Evolutionary conservation across 2,797 vertebrate species (phyloP).

Genomic region (Sebastes kiyomatsui): DNA sequence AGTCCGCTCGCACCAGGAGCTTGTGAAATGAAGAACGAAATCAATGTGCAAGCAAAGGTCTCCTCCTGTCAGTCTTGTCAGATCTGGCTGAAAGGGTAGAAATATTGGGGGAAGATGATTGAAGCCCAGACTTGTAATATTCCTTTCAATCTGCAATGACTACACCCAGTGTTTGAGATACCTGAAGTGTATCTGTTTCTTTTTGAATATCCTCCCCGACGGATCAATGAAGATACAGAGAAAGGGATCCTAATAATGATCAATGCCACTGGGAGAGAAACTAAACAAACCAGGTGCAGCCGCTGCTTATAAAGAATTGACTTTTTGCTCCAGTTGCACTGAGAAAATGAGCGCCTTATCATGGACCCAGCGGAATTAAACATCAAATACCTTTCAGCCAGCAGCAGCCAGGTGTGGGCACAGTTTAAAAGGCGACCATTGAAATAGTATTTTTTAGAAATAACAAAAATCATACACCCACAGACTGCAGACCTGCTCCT

Average conservation of each 20-base stretch:
- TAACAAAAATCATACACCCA: background rate
- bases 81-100: conserved; percentile 37
- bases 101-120: conserved; percentile 1
- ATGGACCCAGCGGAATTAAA: conserved; percentile 20
- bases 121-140: conserved; percentile 46
- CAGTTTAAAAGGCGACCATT: background rate
- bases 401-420: background rate
- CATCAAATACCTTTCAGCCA: conserved; percentile 13
- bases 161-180: background rate
- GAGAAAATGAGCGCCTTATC: conserved; percentile 27
- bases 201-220: conserved; percentile 13
- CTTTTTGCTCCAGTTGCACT: conserved; percentile 13
- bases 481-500: background rate
- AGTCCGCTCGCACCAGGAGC: conserved; percentile 43
- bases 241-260: conserved; percentile 47
- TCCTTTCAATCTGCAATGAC: conserved; percentile 42
- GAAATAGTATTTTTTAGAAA: background rate
- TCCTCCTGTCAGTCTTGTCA: conserved; percentile 51
- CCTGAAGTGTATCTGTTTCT: conserved; percentile 3
- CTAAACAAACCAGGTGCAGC: conserved; percentile 26
- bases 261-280: conserved; percentile 22
- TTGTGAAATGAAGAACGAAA: conserved; percentile 73
- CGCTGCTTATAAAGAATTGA: conserved; percentile 18
- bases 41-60: conserved; percentile 66
- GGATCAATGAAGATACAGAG: background rate